Percentiles rank a stretch among this genome's conserved stretches.
These are phyloP conservation scores for Brenthis ino DNA, from an alignment of 2,888 invertebrate genomes.

Conservation along the genomic window DNA sequence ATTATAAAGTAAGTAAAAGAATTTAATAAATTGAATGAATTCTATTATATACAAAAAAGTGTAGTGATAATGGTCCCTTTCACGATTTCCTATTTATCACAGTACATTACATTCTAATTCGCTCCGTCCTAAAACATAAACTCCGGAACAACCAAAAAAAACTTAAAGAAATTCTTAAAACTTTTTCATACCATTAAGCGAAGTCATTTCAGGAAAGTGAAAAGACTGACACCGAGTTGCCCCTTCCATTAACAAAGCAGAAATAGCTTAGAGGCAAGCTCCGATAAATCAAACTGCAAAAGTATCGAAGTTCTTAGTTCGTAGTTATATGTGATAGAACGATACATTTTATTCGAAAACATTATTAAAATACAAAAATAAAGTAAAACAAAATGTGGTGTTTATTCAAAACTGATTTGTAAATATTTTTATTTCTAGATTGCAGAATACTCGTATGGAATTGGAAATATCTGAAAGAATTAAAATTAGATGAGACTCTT, in stretches of 20 bases:
- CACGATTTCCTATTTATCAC: slow-evolving; percentile 34
- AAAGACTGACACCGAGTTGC: slow-evolving; percentile 57
- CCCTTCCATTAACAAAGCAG: slow-evolving; percentile 67
- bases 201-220: slow-evolving; percentile 65
- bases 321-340: slow-evolving; percentile 19
- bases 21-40: neutral
- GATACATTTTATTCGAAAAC: slow-evolving; percentile 1
- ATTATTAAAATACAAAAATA: no score
- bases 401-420: neutral
- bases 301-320: slow-evolving; percentile 32
- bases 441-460: neutral
- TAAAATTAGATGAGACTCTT: neutral
- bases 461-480: no score
- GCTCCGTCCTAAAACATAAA: slow-evolving; percentile 33
- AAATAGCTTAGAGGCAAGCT: slow-evolving; percentile 58
- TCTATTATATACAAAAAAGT: slow-evolving; percentile 1
- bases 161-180: slow-evolving; percentile 42
- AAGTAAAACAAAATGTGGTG: no score
- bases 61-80: slow-evolving; percentile 7
- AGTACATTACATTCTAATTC: slow-evolving; percentile 41
- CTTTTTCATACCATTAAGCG: slow-evolving; percentile 50
- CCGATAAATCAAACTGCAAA: slow-evolving; percentile 67
- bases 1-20: no score
- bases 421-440: neutral
- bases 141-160: slow-evolving; percentile 37